Evolutionary conservation across 2,888 invertebrate genomes (phyloP).

Genomic region (Chironomus riparius): DNA sequence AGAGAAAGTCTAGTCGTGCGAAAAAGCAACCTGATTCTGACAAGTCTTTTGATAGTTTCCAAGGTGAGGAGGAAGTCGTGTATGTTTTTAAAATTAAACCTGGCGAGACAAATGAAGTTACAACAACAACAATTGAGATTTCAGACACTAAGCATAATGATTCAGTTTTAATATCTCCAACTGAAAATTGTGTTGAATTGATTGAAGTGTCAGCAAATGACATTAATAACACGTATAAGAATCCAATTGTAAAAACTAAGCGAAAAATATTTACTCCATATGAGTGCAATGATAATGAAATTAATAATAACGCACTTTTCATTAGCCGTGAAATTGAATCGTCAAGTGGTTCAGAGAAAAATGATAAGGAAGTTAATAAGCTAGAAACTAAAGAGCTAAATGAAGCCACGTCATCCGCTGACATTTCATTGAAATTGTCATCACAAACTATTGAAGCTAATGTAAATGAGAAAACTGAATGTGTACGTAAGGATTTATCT

Average conservation of each 20-base stretch:
- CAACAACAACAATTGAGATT: slow-evolving; percentile 27
- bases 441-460: neutral
- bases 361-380: slow-evolving; percentile 18
- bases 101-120: slow-evolving; percentile 35
- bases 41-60: slow-evolving; percentile 35
- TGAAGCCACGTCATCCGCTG: neutral
- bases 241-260: slow-evolving; percentile 70
- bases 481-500: slow-evolving; percentile 48
- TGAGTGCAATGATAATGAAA: slow-evolving; percentile 34
- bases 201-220: slow-evolving; percentile 31
- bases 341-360: slow-evolving; percentile 30
- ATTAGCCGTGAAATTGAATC: slow-evolving; percentile 30
- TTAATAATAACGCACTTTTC: neutral
- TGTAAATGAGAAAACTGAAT: neutral
- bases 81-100: slow-evolving; percentile 41
- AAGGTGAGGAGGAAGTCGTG: slow-evolving; percentile 41
- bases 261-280: slow-evolving; percentile 70
- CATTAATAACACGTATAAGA: slow-evolving; percentile 37
- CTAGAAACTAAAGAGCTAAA: neutral
- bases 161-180: slow-evolving; percentile 31
- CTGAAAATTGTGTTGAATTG: slow-evolving; percentile 32
- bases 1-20: slow-evolving; percentile 39
- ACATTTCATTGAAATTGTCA: neutral
- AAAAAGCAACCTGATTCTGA: slow-evolving; percentile 31
- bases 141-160: slow-evolving; percentile 15